Conservation (phyloP, 2,113 vertebrate species). For the Condylura cristata region DNA sequence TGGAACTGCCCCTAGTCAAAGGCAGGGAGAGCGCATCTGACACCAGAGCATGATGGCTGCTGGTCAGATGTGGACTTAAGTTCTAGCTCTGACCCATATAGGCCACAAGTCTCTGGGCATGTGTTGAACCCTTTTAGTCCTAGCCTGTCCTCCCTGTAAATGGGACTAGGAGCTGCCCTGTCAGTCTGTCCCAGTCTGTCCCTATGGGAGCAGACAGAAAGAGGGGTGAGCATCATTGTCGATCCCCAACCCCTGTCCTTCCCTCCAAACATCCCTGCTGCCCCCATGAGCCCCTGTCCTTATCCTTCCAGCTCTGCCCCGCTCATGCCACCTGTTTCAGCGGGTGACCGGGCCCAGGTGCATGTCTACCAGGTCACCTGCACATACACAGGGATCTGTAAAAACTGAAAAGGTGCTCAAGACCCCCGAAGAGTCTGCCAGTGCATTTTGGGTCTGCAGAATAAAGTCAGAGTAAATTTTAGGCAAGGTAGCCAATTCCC, state of each 20-base stretch:
- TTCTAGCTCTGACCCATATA: not conserved
- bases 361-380: not conserved
- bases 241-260: no score
- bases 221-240: no score
- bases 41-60: rapidly evolving
- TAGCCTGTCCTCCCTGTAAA: no score
- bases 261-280: not conserved
- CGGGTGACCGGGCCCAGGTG: no score
- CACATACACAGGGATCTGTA: not conserved
- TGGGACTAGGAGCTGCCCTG: rapidly evolving
- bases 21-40: not conserved
- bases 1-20: rapidly evolving
- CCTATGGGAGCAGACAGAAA: not conserved
- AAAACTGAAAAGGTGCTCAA: not conserved
- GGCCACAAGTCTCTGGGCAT: rapidly evolving
- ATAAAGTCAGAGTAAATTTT: no score
- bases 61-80: not conserved
- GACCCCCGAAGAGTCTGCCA: not conserved
- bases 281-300: rapidly evolving
- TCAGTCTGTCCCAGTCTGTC: not conserved
- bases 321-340: rapidly evolving
- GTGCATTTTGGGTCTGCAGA: rapidly evolving
- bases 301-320: not conserved
- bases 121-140: not conserved
- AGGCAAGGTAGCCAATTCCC: not conserved